Base-by-base conservation (phyloP, 2,113 vertebrate species). In the Arothron firmamentum region DNA sequence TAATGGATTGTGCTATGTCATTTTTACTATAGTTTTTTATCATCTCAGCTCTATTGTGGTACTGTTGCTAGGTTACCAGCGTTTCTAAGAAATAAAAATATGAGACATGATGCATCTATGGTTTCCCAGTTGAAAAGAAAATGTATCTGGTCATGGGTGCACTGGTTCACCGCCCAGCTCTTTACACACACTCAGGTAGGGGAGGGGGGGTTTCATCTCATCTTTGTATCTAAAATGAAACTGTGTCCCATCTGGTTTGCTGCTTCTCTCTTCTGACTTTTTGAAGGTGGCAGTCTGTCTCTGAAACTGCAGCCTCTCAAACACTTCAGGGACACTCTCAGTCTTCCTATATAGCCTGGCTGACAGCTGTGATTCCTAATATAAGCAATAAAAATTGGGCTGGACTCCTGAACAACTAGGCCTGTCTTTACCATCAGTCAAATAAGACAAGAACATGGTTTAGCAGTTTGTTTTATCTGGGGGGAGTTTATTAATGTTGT, bases 41-140 rank as follows among this genome's bases (percentile, higher is more conserved):
- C 66, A 60, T 69, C 72, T 47, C 34, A 53, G 57, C 56, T 47
- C 45, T 67, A 41, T n/a, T 63, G 38, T 45, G 63, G 47, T 57
- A 19, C 65, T 70, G 79, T 72, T 78, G 72, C 79, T 70, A 75
- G 72, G 72, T 75, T 70, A 78, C 68, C 7, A 0, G 15, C 56
- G 49, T 67, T 69, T 67, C 31, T 61, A 49, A 67, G 50, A 31
- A n/a, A 57, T 52, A 8, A 60, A 20, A 56, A 46, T 52, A 66
- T 64, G 66, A 21, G 54, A 78, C n/a, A 34, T 59, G 20, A 20
- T 70, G 65, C 25, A 20, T 65, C 38, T 69, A n/a, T 59, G 54
- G 55, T 15, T 25, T 65, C 25, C 50, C 42, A 66, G 51, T 66
- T 62, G 51, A 59, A 19, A 15, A 72, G 54, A 73, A 53, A 69